Evolutionary conservation across 2,888 invertebrate genomes (phyloP), one percentile per base, ranked within the genome.

Genomic region (Xestia xanthographa): DNA sequence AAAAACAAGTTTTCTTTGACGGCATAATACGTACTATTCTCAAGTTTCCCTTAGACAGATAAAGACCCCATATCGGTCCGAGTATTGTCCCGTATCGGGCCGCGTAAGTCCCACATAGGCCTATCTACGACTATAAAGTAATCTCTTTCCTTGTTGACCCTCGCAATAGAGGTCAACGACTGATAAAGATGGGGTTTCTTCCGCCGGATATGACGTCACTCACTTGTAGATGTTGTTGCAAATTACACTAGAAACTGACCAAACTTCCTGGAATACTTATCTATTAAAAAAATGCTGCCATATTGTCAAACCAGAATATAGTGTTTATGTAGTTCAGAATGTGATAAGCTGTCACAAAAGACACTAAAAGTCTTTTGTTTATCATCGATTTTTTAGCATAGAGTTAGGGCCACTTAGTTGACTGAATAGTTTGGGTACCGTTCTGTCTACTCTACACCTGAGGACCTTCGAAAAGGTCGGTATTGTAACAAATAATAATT

Each of bases 81-180:
- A n/a, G 41, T 43, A 74, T 29, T 62, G 43, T n/a, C 34, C 50
- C 14, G 20, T 67, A 63, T 56, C 66, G 56, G 56, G n/a, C 38
- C n/a, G 50, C 43, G 53, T 60, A n/a, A n/a, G 68, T 41, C 65
- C 45, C 50, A 72, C 66, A 41, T 48, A n/a, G 68, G 26, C 67
- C n/a, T 50, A 72, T 72, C 50, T 48, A 45, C 38, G 56, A 70
- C 65, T 41, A 72, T 77, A 83, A 77, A n/a, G 45, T 67, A 63
- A 80, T 73, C 81, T 72, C 71, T 78, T 80, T 77, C 71, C 74
- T 74, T 66, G 71, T 75, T 72, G 72, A 85, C 58, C 83, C 70
- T 72, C 77, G 56, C 77, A 81, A 77, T 77, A 77, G 69, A 70
- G 74, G 69, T 83, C 73, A 76, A 70, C 22, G 68, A 56, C 70